These are phyloP conservation scores for Trissonchulus sp. DNA, from an alignment of 2,888 invertebrate genomes.

Conservation along the genomic window DNA sequence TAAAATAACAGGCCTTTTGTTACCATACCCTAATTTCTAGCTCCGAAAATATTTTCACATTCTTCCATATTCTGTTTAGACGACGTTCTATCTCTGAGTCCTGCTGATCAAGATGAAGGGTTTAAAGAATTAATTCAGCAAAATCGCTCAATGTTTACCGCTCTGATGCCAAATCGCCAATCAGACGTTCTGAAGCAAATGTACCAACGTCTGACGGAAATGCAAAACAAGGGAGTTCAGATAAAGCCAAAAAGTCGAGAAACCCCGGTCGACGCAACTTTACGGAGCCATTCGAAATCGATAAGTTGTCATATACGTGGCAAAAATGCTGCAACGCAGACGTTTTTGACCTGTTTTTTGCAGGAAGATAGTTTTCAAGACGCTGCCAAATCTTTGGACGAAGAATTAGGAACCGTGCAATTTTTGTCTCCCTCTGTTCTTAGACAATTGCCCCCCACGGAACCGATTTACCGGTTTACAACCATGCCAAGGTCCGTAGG, in stretches of 20 bases:
- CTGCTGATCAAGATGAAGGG: background rate
- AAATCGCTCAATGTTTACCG: background rate
- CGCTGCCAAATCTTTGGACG: too few species aligned
- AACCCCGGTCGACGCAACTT: background rate
- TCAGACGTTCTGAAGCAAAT: background rate
- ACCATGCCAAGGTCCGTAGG: too few species aligned
- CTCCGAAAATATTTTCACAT: too few species aligned
- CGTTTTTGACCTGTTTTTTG: background rate
- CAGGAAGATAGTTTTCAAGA: too few species aligned
- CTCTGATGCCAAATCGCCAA: background rate
- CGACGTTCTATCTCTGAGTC: too few species aligned
- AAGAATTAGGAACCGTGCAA: too few species aligned
- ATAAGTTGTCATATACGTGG: background rate
- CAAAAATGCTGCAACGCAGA: background rate
- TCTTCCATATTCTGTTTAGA: too few species aligned
- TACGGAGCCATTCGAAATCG: background rate
- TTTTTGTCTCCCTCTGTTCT: too few species aligned
- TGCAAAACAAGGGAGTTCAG: background rate
- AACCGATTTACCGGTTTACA: too few species aligned
- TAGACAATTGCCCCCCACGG: too few species aligned
- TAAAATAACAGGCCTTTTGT: too few species aligned
- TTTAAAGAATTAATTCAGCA: background rate
- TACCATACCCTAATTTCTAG: too few species aligned
- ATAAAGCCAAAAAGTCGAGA: background rate
- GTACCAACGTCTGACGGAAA: background rate